A percentile compares a stretch with the other conserved stretches of the same genome.
Conservation (phyloP, 53 echinoderm and acorn worm species). For the Crossaster papposus region DNA sequence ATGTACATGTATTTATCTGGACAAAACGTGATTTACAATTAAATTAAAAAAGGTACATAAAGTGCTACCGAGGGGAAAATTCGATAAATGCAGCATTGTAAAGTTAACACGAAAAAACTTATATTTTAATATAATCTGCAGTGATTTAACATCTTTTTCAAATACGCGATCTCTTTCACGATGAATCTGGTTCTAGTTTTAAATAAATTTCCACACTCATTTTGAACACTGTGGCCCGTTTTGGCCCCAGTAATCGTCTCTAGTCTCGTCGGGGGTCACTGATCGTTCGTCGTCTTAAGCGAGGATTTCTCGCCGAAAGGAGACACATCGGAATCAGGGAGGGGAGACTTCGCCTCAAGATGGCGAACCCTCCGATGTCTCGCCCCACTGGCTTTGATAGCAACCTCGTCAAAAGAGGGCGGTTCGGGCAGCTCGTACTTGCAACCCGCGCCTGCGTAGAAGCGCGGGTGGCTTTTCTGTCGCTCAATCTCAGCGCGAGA, state of each 20-base stretch:
- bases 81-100: no score
- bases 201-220: slow-evolving; percentile 4
- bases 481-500: slow-evolving; percentile 75
- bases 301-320: slow-evolving; percentile 26
- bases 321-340: slow-evolving; percentile 14
- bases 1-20: no score
- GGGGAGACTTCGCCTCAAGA: slow-evolving; percentile 15
- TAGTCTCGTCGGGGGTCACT: background rate
- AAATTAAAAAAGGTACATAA: no score
- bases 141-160: no score
- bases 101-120: no score
- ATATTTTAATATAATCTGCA: no score
- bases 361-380: slow-evolving; percentile 13
- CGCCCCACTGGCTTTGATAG: slow-evolving; percentile 18
- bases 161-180: background rate
- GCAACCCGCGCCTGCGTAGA: slow-evolving; percentile 80
- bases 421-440: slow-evolving; percentile 54
- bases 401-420: slow-evolving; percentile 47
- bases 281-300: background rate
- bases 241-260: background rate
- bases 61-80: no score
- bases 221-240: background rate
- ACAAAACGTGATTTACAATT: no score
- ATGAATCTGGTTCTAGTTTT: background rate
- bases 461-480: slow-evolving; percentile 81